Base-by-base conservation (phyloP, 2,113 vertebrate genomes). In the Excalfactoria chinensis region DNA sequence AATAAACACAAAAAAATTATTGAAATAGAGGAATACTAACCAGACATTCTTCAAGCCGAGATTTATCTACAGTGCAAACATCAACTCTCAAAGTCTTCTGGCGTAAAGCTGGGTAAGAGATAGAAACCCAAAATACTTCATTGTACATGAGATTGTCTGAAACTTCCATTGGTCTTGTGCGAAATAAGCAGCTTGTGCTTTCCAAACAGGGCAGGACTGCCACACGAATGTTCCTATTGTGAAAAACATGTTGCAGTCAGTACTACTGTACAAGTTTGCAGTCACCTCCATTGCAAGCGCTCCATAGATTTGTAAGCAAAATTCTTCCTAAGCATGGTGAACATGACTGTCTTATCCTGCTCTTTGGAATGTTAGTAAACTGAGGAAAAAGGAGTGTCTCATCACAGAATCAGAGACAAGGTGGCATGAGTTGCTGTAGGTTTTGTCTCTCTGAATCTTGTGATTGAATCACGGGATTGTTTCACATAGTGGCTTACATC, bases 71-170 rank as follows among this genome's bases (percentile, higher is more conserved):
- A 95, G 95, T 94, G 95, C 99, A 99, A 93, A 99, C 96, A 46
- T 99, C 99, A 0, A 99, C 97, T 73, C 99, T 98, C 59, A 99
- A 97, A 22, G 99, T 99, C 95, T 99, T 99, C 96, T 99, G 99
- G 93, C 98, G 98, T 89, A 99, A 92, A 71, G 98, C 98, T 3
- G 93, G 95, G 82, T 98, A 98, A 89, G 99, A 98, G 78, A 98
- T 97, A 93, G 98, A 98, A 92, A 99, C 97, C 88, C 98, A 97
- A 34, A 99, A 99, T 5, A 98, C 97, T 95, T 99, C 99, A 13
- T 98, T 99, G 97, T 98, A 96, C 81, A 98, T 81, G 13, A 98
- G 91, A 21, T 89, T 92, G 49, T 99, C 98, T 3, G 97, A 96
- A 30, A 97, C 97, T 0, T 96, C 97, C 74, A 96, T 87, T 2